Conservation (phyloP, 2,113 vertebrate species). For the Indri indri region DNA sequence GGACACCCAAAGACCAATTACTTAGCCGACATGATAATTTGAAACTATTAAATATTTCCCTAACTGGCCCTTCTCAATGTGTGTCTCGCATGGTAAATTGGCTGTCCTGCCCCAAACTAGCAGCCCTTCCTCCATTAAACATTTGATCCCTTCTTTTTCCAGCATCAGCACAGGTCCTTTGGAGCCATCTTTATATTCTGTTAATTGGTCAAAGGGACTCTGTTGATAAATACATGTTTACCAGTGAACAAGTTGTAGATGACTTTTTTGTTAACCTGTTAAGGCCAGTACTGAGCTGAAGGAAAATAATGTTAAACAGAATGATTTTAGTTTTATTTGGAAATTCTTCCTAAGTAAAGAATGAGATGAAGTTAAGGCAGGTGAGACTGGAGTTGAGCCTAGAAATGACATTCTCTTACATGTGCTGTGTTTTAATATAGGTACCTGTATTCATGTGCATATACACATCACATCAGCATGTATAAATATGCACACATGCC, state of each 20-base stretch:
- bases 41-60: conserved; percentile 61
- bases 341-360: conserved; percentile 24
- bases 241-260: neutral
- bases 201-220: conserved; percentile 21
- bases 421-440: conserved; percentile 40
- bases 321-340: conserved; percentile 19
- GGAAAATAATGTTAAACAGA: neutral
- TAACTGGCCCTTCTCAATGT: conserved; percentile 66
- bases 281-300: neutral
- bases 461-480: conserved; percentile 36
- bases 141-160: neutral
- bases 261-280: conserved; percentile 19
- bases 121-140: conserved; percentile 38
- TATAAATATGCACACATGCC: conserved; percentile 69
- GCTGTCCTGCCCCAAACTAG: conserved; percentile 54
- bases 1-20: conserved; percentile 78
- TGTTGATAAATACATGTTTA: neutral
- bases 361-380: neutral
- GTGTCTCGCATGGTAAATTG: conserved; percentile 19
- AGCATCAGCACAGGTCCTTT: conserved; percentile 58
- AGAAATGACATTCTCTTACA: conserved; percentile 29
- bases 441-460: conserved; percentile 11
- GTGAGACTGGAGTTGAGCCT: neutral
- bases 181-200: conserved; percentile 44
- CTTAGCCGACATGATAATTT: conserved; percentile 69